Percentiles rank a stretch among this genome's conserved stretches.
phyloP scores from a whole-genome alignment of 2,888 invertebrate genomes.

The Himalopsyche kuldschensis region DNA sequence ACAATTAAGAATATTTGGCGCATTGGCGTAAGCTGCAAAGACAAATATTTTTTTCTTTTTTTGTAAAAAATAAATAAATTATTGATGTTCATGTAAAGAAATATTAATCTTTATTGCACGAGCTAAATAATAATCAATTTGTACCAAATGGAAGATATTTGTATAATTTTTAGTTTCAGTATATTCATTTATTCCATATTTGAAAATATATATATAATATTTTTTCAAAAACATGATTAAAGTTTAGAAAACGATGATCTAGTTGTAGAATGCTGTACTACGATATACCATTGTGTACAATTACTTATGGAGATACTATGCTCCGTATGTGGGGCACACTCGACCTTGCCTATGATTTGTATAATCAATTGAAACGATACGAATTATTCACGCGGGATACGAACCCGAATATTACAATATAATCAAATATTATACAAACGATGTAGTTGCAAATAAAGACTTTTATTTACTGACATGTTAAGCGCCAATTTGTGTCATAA shows the following conservation, averaged over 20 bases:
- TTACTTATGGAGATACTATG: not conserved
- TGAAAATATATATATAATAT: too few species aligned
- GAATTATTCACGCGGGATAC: not conserved
- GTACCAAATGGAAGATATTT: too few species aligned
- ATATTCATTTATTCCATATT: too few species aligned
- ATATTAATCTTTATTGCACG: too few species aligned
- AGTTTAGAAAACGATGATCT: not conserved
- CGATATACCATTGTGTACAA: not conserved
- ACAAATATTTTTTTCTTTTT: too few species aligned
- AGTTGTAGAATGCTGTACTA: not conserved
- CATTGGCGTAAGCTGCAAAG: too few species aligned
- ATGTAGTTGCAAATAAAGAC: not conserved
- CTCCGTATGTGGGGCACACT: slow-evolving; percentile 12
- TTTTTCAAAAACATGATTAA: too few species aligned
- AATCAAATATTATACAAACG: not conserved
- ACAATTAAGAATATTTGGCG: too few species aligned
- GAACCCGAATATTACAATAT: not conserved
- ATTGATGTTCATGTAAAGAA: too few species aligned
- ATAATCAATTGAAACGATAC: not conserved
- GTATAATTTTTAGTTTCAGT: too few species aligned
- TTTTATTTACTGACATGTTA: not conserved
- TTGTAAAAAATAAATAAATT: too few species aligned
- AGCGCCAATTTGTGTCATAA: not conserved
- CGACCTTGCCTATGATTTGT: slow-evolving; percentile 12
- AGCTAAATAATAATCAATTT: too few species aligned